These are phyloP conservation scores for Dipodomys ordii DNA, from an alignment of 2,113 vertebrate genomes.

Conservation along the genomic window DNA sequence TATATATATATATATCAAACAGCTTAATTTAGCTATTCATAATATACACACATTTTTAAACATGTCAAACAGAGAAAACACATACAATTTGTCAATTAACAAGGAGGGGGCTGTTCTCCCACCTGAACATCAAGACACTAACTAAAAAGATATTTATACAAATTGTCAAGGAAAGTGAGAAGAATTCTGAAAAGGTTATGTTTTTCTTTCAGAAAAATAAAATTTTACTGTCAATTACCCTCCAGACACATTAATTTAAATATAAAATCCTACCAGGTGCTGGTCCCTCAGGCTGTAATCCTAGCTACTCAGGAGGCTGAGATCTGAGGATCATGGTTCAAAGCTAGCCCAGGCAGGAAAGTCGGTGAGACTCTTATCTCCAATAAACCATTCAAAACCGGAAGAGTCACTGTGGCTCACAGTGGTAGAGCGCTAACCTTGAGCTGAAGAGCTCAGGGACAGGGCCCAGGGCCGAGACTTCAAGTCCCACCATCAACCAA, in stretches of 20 bases:
- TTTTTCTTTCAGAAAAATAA: constrained; percentile 34
- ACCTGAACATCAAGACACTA: neutral
- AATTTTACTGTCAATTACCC: constrained; percentile 34
- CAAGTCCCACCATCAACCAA: no score
- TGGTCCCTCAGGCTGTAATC: no score
- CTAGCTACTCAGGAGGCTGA: no score
- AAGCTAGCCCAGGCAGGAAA: no score
- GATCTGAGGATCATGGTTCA: no score
- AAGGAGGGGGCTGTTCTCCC: neutral
- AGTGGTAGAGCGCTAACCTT: no score
- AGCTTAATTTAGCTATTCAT: neutral
- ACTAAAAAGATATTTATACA: neutral
- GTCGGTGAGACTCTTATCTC: no score
- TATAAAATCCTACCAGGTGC: neutral
- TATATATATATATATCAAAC: neutral
- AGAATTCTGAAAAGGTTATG: neutral
- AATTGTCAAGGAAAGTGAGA: neutral
- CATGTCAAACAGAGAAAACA: neutral
- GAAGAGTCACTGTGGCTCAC: no score
- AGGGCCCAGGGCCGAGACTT: no score
- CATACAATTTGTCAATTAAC: neutral
- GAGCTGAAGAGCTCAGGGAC: no score
- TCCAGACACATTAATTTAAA: constrained; percentile 26
- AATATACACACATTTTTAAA: neutral
- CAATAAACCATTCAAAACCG: no score